Evolutionary conservation across 1,140 invertebrate genomes (phyloP).

Genomic region (Sarcophaga peregrina): DNA sequence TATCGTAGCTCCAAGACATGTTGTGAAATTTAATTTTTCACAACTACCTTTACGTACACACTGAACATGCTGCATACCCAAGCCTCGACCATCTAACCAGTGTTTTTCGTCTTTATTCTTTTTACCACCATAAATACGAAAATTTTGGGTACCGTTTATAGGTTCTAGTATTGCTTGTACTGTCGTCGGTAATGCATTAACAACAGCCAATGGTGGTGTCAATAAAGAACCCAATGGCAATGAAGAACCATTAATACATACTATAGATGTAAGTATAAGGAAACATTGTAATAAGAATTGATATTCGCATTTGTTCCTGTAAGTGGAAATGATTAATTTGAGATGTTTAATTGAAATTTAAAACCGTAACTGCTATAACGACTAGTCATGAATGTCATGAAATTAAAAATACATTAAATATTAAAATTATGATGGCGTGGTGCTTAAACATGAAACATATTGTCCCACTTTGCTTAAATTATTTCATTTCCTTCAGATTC

Average conservation of each 20-base stretch:
- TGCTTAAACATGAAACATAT: no score
- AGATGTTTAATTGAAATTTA: no score
- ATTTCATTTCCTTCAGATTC: no score
- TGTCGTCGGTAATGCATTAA: not conserved
- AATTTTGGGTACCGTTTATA: slow-evolving; percentile 70
- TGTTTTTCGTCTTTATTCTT: slow-evolving; percentile 68
- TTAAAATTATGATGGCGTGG: not conserved
- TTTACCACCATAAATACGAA: slow-evolving; percentile 67
- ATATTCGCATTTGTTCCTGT: not conserved
- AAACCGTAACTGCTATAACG: not conserved
- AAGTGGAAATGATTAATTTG: no score
- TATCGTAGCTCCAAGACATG: slow-evolving; percentile 81
- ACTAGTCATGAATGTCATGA: not conserved
- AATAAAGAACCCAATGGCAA: not conserved
- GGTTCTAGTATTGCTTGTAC: slow-evolving; percentile 62
- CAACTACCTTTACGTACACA: slow-evolving; percentile 74
- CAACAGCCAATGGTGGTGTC: not conserved
- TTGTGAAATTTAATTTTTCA: slow-evolving; percentile 71
- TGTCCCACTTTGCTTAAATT: no score
- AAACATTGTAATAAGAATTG: not conserved
- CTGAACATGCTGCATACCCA: slow-evolving; percentile 68
- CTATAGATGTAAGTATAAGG: not conserved
- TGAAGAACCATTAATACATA: not conserved
- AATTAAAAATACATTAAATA: not conserved
- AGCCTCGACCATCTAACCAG: slow-evolving; percentile 70